Percentiles rank a stretch among this genome's conserved stretches.
phyloP scores from a whole-genome alignment of 2,888 invertebrate species.

The Drosophila testacea region DNA sequence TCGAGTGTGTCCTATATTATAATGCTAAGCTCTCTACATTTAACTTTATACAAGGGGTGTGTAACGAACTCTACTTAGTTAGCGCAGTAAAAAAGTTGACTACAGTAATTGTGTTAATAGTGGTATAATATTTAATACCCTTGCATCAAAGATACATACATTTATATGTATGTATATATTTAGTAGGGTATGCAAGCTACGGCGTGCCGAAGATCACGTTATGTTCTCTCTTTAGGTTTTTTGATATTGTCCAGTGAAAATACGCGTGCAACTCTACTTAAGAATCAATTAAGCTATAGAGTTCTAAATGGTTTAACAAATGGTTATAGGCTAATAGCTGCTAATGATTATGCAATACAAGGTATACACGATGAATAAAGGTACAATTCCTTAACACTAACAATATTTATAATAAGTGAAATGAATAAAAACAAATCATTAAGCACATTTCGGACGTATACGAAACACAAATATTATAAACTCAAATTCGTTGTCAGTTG shows the following conservation, averaged over 20 bases:
- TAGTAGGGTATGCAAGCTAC: slow-evolving; percentile 26
- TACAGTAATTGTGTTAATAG: slow-evolving; percentile 41
- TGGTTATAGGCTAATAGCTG: slow-evolving; percentile 43
- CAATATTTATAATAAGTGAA: slow-evolving; percentile 24
- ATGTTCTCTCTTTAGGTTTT: slow-evolving; percentile 22
- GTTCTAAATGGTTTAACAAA: slow-evolving; percentile 52
- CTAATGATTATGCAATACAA: slow-evolving; percentile 69
- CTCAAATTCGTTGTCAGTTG: slow-evolving; percentile 43
- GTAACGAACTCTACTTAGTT: slow-evolving; percentile 64
- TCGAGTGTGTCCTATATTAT: slow-evolving; percentile 45
- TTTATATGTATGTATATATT: neutral
- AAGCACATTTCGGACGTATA: slow-evolving; percentile 38
- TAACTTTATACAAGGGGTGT: slow-evolving; percentile 70
- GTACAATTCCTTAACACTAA: slow-evolving; percentile 64
- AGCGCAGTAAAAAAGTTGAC: slow-evolving; percentile 64
- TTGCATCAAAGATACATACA: slow-evolving; percentile 9
- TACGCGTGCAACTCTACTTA: slow-evolving; percentile 67
- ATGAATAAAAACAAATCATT: slow-evolving; percentile 28
- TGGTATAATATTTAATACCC: slow-evolving; percentile 26
- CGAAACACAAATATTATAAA: slow-evolving; percentile 21
- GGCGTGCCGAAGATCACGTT: slow-evolving; percentile 44
- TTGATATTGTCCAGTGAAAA: slow-evolving; percentile 72
- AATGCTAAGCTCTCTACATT: slow-evolving; percentile 76
- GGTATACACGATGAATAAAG: slow-evolving; percentile 63
- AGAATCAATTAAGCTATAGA: slow-evolving; percentile 57